A percentile compares a stretch with the other conserved stretches of the same genome.
These are phyloP conservation scores for Potamarius usumacintae DNA, from an alignment of 2,113 vertebrate genomes.

Conservation along the genomic window DNA sequence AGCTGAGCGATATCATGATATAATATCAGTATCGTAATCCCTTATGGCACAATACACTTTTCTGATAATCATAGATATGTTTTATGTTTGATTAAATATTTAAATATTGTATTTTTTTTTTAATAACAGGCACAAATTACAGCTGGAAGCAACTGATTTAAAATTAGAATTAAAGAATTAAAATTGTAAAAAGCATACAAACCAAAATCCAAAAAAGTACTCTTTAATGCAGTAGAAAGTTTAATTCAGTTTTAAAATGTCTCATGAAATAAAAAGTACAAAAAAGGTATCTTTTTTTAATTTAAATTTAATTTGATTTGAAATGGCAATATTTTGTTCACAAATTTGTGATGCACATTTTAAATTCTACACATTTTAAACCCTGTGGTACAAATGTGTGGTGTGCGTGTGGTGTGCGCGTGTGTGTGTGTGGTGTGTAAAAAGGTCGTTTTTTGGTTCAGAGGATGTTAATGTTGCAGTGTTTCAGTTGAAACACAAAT, in stretches of 20 bases:
- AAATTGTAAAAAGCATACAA: not conserved
- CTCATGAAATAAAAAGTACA: not conserved
- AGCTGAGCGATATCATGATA: not conserved
- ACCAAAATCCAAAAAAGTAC: too few species aligned
- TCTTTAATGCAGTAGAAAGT: not conserved
- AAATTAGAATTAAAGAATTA: too few species aligned
- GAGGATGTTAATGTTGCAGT: too few species aligned
- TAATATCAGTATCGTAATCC: not conserved
- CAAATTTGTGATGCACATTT: not conserved
- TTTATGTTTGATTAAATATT: too few species aligned
- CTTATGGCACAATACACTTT: not conserved
- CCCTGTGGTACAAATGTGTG: too few species aligned
- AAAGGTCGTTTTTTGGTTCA: not conserved
- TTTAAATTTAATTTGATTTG: not conserved
- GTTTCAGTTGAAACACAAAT: too few species aligned
- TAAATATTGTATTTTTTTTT: too few species aligned
- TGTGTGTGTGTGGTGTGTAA: not conserved
- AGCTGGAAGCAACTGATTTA: too few species aligned
- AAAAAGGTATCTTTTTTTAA: too few species aligned
- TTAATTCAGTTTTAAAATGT: not conserved
- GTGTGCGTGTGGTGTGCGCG: too few species aligned
- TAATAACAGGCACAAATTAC: too few species aligned
- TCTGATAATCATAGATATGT: not conserved
- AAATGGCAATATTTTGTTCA: not conserved
- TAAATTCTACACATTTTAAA: too few species aligned